Base-by-base conservation (phyloP, 2,888 invertebrate genomes). In the Anagyrus pseudococci region DNA sequence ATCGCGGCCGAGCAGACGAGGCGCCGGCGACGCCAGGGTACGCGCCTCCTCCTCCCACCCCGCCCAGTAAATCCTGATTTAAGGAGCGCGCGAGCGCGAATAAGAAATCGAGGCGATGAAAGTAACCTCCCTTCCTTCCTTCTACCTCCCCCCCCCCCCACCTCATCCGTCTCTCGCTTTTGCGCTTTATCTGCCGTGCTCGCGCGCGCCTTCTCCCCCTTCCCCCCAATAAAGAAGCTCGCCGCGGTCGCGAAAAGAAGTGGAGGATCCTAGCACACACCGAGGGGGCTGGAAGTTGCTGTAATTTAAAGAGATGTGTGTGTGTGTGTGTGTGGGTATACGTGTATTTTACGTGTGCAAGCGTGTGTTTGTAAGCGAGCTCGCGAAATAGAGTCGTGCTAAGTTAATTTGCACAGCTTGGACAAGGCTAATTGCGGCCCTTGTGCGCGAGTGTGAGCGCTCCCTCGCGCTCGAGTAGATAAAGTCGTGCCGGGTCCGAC, bases 351-450 rank as follows among this genome's bases (percentile, higher is more conserved):
- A 29, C 10, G 29, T 29, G 29, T 29, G 10, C 29, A 29, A 29
- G 10, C 29, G 29, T 29, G 29, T 29, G 29, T 29, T 23, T n/a
- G n/a, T n/a, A n/a, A n/a, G n/a, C n/a, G n/a, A n/a, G n/a, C n/a
- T n/a, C n/a, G 19, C 19, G 41, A n/a, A 8, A 23, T 72, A 70
- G 69, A 71, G 68, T 68, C 71, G 68, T 68, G 67, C 22, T 71
- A 68, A 73, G 73, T 75, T 75, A 75, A 76, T 76, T 75, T 76
- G 73, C 76, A 75, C 75, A 61, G 70, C 74, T 68, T 69, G 71
- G 71, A 70, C 72, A 69, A 72, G 72, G 75, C 73, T 76, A 75
- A 76, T 76, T 75, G 74, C 75, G 70, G 73, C 71, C 73, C 73
- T 73, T 74, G 70, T 71, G 70, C 70, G n/a, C n/a, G n/a, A n/a